These are phyloP conservation scores for Oryzias curvinotus DNA, from an alignment of 2,113 vertebrate genomes.

Conservation along the genomic window DNA sequence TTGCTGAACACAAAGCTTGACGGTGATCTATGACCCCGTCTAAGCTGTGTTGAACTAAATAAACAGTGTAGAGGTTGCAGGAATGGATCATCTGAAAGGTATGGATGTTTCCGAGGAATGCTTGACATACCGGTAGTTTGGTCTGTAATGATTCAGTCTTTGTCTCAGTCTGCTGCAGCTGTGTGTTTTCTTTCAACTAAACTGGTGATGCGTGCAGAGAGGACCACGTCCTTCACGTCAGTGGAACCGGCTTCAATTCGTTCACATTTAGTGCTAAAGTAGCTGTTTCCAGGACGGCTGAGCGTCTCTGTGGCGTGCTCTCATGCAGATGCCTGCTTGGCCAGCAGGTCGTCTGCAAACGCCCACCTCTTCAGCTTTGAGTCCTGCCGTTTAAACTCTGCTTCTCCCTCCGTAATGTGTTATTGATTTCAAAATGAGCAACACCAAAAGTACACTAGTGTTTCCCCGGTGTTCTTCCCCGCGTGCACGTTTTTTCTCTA, in stretches of 20 bases:
- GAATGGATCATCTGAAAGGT: too few species aligned
- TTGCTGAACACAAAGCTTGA: too few species aligned
- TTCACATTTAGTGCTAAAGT: background rate
- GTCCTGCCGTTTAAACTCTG: slow-evolving; percentile 13
- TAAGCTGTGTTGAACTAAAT: too few species aligned
- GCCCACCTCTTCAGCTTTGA: slow-evolving; percentile 17
- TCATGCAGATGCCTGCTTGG: slow-evolving; percentile 6
- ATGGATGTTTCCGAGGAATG: too few species aligned
- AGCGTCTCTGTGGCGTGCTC: background rate
- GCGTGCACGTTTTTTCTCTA: slow-evolving; percentile 14
- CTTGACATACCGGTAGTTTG: too few species aligned
- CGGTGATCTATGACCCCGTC: too few species aligned
- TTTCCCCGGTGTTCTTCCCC: slow-evolving; percentile 17
- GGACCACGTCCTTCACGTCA: background rate
- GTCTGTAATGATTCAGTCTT: too few species aligned
- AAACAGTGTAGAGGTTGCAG: too few species aligned
- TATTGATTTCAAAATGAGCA: slow-evolving; percentile 60
- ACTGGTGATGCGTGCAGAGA: background rate
- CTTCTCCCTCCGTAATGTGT: slow-evolving; percentile 63
- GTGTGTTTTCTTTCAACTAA: too few species aligned
- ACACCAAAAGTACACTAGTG: slow-evolving; percentile 24
- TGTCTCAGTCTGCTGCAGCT: too few species aligned
- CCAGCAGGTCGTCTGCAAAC: slow-evolving; percentile 4
- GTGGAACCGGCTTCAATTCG: too few species aligned
- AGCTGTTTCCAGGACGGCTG: background rate